Evolutionary conservation across 2,888 invertebrate genomes (phyloP).

Genomic region (Andricus curvator): DNA sequence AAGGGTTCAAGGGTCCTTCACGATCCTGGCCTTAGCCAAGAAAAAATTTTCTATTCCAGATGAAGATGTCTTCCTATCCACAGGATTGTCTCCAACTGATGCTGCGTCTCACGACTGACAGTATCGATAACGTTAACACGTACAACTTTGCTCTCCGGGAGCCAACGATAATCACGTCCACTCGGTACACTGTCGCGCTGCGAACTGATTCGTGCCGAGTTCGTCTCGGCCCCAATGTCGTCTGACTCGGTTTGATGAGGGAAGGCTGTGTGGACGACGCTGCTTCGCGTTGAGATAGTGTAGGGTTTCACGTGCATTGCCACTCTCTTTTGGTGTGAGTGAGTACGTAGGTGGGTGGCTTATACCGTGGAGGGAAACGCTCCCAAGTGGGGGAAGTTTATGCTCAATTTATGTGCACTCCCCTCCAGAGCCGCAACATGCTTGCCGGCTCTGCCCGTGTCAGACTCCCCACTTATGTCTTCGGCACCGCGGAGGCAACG

Average conservation of each 20-base stretch:
- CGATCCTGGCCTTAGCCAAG: constrained; percentile 7
- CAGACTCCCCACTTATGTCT: constrained; percentile 42
- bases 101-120: neutral
- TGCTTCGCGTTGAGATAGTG: constrained; percentile 33
- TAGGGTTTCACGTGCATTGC: constrained; percentile 24
- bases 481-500: constrained; percentile 45
- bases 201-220: constrained; percentile 71
- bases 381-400: constrained; percentile 58
- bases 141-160: constrained; percentile 33
- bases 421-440: constrained; percentile 30
- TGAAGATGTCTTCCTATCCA: constrained; percentile 7
- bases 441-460: constrained; percentile 15
- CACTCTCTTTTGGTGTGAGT: constrained; percentile 3
- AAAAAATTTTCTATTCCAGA: constrained; percentile 24
- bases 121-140: constrained; percentile 21
- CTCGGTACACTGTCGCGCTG: constrained; percentile 67
- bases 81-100: neutral
- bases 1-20: constrained; percentile 11
- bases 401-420: constrained; percentile 62
- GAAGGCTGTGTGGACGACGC: constrained; percentile 56
- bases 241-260: constrained; percentile 65
- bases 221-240: constrained; percentile 71
- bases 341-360: constrained; percentile 26
- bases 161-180: constrained; percentile 58
- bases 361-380: constrained; percentile 30